Conservation (phyloP, 2,888 invertebrate genomes). For the Drosophila falleni region DNA sequence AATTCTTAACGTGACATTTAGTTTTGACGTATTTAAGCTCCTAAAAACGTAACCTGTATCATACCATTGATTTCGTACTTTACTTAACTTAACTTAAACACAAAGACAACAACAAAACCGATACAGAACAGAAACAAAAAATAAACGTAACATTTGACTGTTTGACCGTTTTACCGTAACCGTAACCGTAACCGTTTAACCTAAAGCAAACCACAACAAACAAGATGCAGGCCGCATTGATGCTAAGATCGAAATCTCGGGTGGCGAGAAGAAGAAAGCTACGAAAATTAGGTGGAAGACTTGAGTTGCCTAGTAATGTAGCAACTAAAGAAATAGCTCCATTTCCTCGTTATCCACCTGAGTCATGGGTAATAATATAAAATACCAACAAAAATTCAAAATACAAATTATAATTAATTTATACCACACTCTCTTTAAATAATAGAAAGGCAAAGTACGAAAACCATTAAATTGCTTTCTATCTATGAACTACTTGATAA, state of each 20-base stretch:
- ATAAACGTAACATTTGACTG: constrained; percentile 30
- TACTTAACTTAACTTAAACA: constrained; percentile 38
- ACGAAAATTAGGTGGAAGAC: constrained; percentile 90
- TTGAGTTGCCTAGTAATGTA: constrained; percentile 94
- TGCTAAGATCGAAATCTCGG: constrained; percentile 95
- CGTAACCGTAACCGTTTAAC: constrained; percentile 38
- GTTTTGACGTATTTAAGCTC: constrained; percentile 83
- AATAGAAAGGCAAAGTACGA: constrained; percentile 54
- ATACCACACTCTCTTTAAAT: constrained; percentile 62
- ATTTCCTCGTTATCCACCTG: constrained; percentile 94
- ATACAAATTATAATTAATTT: constrained; percentile 81
- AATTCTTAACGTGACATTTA: constrained; percentile 67
- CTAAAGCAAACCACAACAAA: constrained; percentile 71
- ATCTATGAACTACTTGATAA: constrained; percentile 24
- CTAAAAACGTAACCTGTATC: constrained; percentile 82
- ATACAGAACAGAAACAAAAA: constrained; percentile 5
- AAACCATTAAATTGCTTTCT: constrained; percentile 45
- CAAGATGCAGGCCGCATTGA: constrained; percentile 95
- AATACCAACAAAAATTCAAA: constrained; percentile 59
- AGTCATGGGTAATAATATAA: constrained; percentile 88
- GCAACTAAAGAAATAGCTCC: constrained; percentile 94
- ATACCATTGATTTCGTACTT: constrained; percentile 75
- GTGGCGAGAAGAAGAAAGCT: constrained; percentile 92
- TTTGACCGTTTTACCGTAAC: constrained; percentile 38
- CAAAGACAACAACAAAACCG: background rate